Conservation (phyloP, 2,113 vertebrate species). For the Elgaria multicarinata region DNA sequence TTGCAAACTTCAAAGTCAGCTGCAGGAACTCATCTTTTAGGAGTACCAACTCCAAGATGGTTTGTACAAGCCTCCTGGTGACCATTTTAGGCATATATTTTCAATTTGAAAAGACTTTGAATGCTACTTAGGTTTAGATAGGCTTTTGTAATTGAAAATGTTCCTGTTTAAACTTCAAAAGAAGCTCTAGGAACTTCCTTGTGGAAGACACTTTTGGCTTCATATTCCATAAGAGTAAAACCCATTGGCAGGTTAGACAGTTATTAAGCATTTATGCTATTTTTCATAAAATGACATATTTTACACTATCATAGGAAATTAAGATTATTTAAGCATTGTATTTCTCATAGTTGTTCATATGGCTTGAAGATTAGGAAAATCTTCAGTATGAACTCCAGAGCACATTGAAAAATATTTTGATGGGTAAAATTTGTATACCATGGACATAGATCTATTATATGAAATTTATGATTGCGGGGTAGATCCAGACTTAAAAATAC, state of each 20-base stretch:
- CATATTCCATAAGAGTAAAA: slow-evolving; percentile 16
- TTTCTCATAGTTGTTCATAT: background rate
- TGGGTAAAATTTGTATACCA: background rate
- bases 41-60: slow-evolving; percentile 26
- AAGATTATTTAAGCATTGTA: background rate
- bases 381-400: background rate
- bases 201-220: slow-evolving; percentile 43
- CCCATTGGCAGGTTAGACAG: slow-evolving; percentile 17
- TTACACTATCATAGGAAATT: background rate
- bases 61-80: slow-evolving; percentile 44
- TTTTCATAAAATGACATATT: slow-evolving; percentile 10
- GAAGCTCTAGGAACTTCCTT: slow-evolving; percentile 49
- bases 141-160: slow-evolving; percentile 63
- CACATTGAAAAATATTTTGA: background rate
- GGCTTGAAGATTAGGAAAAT: background rate
- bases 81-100: slow-evolving; percentile 60
- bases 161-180: slow-evolving; percentile 60
- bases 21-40: slow-evolving; percentile 42
- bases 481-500: background rate
- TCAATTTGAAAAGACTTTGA: slow-evolving; percentile 51
- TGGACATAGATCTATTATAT: background rate
- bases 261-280: slow-evolving; percentile 28
- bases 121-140: slow-evolving; percentile 41
- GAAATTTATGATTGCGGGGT: background rate
- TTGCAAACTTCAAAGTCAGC: slow-evolving; percentile 51